phyloP scores from a whole-genome alignment of 2,797 vertebrate species.

The Dipus sagitta region DNA sequence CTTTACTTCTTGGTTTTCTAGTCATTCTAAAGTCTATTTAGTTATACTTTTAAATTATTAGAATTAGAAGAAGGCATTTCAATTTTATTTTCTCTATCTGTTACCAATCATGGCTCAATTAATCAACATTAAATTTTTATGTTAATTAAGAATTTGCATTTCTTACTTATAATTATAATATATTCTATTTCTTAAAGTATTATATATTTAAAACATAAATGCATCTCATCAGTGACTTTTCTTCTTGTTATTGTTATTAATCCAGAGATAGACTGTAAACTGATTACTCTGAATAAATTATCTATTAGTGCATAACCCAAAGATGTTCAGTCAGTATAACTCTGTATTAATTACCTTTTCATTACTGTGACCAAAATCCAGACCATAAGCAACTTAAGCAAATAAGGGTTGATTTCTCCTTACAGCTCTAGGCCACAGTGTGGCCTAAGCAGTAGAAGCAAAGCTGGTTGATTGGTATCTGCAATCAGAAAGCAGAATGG shows the following conservation, averaged over 20 bases:
- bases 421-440: no score
- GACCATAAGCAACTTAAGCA: no score
- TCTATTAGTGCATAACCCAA: neutral
- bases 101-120: neutral
- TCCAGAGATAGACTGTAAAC: neutral
- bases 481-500: no score
- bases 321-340: neutral
- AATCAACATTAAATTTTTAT: neutral
- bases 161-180: neutral
- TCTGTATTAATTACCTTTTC: no score
- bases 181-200: neutral
- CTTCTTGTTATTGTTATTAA: neutral
- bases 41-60: neutral
- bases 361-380: no score
- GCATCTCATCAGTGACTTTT: neutral
- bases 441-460: no score
- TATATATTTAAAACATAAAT: neutral
- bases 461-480: no score
- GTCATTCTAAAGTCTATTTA: neutral
- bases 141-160: neutral
- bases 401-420: no score
- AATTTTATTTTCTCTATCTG: conserved; percentile 33
- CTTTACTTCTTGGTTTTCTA: neutral
- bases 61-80: neutral
- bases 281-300: neutral